Evolutionary conservation across 2,888 invertebrate genomes (phyloP).

Genomic region (Andrena minutula): DNA sequence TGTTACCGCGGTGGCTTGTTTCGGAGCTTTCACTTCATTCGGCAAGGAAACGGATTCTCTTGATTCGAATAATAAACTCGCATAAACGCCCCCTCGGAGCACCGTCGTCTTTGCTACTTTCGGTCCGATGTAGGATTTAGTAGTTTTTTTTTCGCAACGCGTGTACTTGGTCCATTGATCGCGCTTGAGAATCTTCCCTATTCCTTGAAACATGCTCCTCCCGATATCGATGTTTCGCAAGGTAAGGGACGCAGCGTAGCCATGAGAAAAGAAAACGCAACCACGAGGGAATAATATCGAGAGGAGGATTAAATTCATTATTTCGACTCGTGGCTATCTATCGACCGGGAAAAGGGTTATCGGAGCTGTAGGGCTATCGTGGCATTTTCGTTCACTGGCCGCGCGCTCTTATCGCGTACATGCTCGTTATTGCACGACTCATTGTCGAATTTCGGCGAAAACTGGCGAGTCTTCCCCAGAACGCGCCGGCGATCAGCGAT

Average conservation of each 20-base stretch:
- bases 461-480: neutral
- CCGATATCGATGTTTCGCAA: neutral
- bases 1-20: neutral
- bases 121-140: too few relatives aligned
- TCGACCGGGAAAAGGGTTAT: slow-evolving; percentile 67
- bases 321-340: slow-evolving; percentile 59
- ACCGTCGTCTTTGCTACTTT: too few relatives aligned
- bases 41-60: neutral
- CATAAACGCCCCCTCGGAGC: too few relatives aligned
- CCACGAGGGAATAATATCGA: slow-evolving; percentile 53
- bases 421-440: neutral
- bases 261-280: slow-evolving; percentile 36
- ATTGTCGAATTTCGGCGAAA: neutral
- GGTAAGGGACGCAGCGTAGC: slow-evolving; percentile 19
- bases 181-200: neutral
- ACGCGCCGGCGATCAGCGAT: neutral
- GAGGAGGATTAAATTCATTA: slow-evolving; percentile 64
- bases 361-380: slow-evolving; percentile 59
- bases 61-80: neutral
- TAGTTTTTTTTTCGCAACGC: too few relatives aligned
- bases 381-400: slow-evolving; percentile 37
- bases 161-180: too few relatives aligned
- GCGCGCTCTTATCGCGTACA: slow-evolving; percentile 21
- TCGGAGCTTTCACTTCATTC: slow-evolving; percentile 9
- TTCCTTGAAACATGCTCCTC: neutral